Base-by-base conservation (phyloP, 2,888 invertebrate species). In the Stictocephala bisonia region DNA sequence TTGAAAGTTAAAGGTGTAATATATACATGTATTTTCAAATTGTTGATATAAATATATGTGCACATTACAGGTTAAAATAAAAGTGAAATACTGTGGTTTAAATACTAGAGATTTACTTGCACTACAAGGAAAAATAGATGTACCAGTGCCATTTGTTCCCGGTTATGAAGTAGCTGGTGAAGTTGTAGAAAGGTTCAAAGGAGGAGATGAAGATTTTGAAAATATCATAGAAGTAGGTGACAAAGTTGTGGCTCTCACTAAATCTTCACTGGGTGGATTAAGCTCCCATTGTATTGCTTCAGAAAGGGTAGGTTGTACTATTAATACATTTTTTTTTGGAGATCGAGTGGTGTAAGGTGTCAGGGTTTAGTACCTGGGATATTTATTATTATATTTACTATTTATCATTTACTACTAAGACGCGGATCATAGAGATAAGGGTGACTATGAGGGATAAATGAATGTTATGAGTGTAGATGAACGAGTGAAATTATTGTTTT, bases 91-190 rank as follows among this genome's bases (percentile, higher is more conserved):
- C 76, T 89, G 90, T 79, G 89, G 89, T 69, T 84, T 91, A n/a
- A 91, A 91, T 82, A 86, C 87, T 56, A 85, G 87, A 0, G 91
- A 91, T 83, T 83, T 87, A 44, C 81, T 87, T 44, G 84, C 87
- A 75, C 85, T 87, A 76, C 83, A 85, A 77, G 85, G 86, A 74
- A 85, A 84, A 2, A 80, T 80, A 1, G 83, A 86, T 75, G 84
- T 85, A 3, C 80, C 80, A 35, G 80, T 87, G 50, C 90, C 91
- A 0, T 87, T 88, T 80, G 83, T 88, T 26, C 89, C 91, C 68
- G 91, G 91, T 4, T 89, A 87, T 82, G 91, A 92, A 82, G 80
- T 90, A 9, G 85, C 86, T 29, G 91, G 91, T 0, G 88, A 88
- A 80, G 84, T 91, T 40, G 56, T 87, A 20, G 87, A 88, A 83